phyloP scores from a whole-genome alignment of 2,113 vertebrate species.

The Trematocara unimaculatum region DNA sequence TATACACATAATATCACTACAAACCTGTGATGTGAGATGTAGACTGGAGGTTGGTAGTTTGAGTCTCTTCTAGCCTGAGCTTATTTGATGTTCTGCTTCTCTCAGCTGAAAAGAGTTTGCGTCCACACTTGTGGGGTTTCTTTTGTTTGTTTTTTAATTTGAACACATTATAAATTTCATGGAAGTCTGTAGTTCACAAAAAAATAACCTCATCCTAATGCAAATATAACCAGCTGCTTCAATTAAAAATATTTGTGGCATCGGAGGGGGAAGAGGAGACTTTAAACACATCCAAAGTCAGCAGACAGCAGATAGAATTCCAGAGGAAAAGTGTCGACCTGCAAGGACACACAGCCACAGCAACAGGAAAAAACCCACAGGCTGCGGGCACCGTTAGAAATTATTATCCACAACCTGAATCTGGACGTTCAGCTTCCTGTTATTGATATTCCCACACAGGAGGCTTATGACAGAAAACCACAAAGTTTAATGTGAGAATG shows the following conservation, averaged over 20 bases:
- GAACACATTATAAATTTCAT: not conserved
- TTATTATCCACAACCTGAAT: not conserved
- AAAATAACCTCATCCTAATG: not conserved
- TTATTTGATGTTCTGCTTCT: not conserved
- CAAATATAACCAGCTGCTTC: not conserved
- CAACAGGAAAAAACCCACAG: not conserved
- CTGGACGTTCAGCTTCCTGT: not conserved
- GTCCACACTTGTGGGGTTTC: not conserved
- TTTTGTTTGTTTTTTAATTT: not conserved
- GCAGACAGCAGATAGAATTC: not conserved
- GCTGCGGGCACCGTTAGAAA: rapidly evolving
- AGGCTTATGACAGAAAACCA: not conserved
- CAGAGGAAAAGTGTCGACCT: not conserved
- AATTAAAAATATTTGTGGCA: not conserved
- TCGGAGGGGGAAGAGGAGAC: not conserved
- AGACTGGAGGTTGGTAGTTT: not conserved
- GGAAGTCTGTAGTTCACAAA: not conserved
- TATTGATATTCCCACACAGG: not conserved
- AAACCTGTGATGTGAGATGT: no score
- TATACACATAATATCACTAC: no score
- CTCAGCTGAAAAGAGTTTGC: not conserved
- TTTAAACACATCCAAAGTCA: not conserved
- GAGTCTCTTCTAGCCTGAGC: rapidly evolving
- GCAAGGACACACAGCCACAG: not conserved
- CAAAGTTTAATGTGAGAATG: not conserved